phyloP scores from a whole-genome alignment of 1,140 invertebrate species.

The Bombus huntii region DNA sequence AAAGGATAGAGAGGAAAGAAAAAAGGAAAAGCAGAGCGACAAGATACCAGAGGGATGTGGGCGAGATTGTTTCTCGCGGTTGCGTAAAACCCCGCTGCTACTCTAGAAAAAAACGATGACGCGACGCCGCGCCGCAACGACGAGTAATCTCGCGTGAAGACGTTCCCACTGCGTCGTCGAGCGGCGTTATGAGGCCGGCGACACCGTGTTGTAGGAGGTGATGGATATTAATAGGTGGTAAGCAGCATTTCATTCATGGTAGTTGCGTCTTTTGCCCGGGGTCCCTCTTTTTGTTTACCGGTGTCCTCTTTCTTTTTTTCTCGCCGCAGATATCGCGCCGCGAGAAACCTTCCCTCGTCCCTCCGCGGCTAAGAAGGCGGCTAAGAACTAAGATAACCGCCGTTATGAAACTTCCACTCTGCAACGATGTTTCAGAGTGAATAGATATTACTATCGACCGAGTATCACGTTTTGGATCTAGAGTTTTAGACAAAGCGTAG shows the following conservation, averaged over 20 bases:
- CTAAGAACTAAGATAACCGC: too few relatives aligned
- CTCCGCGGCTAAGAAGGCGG: too few relatives aligned
- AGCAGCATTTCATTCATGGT: constrained; percentile 33
- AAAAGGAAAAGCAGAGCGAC: background rate
- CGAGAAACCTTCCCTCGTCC: background rate
- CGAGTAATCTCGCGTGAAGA: constrained; percentile 51
- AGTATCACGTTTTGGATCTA: too few relatives aligned
- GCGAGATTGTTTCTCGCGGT: constrained; percentile 47
- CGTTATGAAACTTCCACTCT: background rate
- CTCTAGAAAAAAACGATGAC: constrained; percentile 19
- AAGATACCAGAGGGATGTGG: background rate
- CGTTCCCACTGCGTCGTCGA: constrained; percentile 7
- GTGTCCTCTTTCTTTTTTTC: background rate
- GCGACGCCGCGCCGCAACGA: constrained; percentile 7
- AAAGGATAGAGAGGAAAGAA: background rate
- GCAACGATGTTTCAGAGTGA: background rate
- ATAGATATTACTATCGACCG: too few relatives aligned
- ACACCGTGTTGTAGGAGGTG: constrained; percentile 46
- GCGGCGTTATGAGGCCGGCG: constrained; percentile 35
- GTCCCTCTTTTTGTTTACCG: constrained; percentile 14
- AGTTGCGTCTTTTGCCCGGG: constrained; percentile 9
- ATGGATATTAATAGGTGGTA: constrained; percentile 53
- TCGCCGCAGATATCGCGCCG: background rate
- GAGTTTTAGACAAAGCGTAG: too few relatives aligned
- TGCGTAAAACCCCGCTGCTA: constrained; percentile 36